Conservation (phyloP, 2,113 vertebrate species). For the Xerus inauris region DNA sequence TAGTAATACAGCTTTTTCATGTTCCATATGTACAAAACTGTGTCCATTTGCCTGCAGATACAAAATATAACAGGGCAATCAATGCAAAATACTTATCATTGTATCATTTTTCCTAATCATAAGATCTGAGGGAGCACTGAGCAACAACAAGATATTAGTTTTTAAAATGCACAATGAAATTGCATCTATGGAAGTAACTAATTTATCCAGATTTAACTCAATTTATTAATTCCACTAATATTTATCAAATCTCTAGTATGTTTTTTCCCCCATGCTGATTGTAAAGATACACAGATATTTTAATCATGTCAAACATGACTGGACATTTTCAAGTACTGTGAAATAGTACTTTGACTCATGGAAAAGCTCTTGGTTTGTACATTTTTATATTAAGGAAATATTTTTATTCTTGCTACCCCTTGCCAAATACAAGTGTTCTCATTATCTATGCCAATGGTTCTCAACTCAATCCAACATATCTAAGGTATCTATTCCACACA, state of each 20-base stretch:
- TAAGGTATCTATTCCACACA: neutral
- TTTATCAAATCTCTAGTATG: neutral
- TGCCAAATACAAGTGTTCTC: constrained; percentile 43
- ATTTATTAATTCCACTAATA: neutral
- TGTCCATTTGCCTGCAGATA: constrained; percentile 98
- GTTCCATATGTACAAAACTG: constrained; percentile 99
- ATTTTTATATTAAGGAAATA: constrained; percentile 22
- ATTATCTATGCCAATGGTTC: neutral
- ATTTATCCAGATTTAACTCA: neutral
- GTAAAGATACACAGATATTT: neutral
- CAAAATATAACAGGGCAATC: constrained; percentile 84
- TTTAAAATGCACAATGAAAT: constrained; percentile 45
- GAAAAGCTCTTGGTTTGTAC: neutral
- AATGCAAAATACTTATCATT: neutral
- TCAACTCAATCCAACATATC: neutral
- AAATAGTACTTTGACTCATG: neutral
- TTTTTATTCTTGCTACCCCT: neutral
- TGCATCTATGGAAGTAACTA: neutral
- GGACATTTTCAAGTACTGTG: neutral
- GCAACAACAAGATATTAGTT: neutral
- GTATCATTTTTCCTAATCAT: neutral
- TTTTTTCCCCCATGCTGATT: neutral
- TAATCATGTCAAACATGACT: neutral
- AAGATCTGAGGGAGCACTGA: neutral
- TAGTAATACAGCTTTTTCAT: constrained; percentile 97